Evolutionary conservation across 1,140 invertebrate species (phyloP), one percentile per base, ranked within the genome.

Genomic region (Anastrepha obliqua): DNA sequence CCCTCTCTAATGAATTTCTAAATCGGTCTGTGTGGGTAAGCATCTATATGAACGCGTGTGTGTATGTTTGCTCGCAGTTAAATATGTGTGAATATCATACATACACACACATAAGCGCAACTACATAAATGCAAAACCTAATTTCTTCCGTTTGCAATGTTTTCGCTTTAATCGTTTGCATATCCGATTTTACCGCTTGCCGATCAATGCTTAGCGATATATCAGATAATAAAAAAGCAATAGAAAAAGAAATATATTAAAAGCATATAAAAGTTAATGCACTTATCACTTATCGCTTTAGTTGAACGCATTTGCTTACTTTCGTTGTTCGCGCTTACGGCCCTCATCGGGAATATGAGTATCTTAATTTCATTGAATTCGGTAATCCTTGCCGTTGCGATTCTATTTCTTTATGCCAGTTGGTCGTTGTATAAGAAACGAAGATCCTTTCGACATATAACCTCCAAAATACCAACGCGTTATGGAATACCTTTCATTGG

Each of bases 401-500:
- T 81, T 81, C 2, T 81, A 47, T 5, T 81, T 0, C 74, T 81
- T 9, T 2, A 13, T 1, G 74, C 74, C 15, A 81, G 74, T 20
- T 81, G 44, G 47, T 8, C 2, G 6, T 81, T 81, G 20, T 29
- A 81, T 55, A 17, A 58, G 20, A 81, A 81, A 15, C 44, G 47
- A 47, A 81, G 47, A 58, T 81, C n/a, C 47, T 81, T 29, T 51
- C 51, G 47, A 1, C n/a, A 58, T 20, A 51, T 81, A 13, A 81
- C 74, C 2, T 58, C 74, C 6, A 81, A 81, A 51, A 8, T 81
- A n/a, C 74, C 74, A 0, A 81, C 74, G 3, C n/a, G 9, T n/a
- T 81, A 13, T 5, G 74, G 74, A 47, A 9, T 81, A 55, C 74
- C 74, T 3, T 81, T 81, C 29, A 20, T 81, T 55, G 74, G 74